Percentiles rank a stretch among this genome's conserved stretches.
Conservation (phyloP, 2,113 vertebrate genomes). For the Pycnonotus jocosus region DNA sequence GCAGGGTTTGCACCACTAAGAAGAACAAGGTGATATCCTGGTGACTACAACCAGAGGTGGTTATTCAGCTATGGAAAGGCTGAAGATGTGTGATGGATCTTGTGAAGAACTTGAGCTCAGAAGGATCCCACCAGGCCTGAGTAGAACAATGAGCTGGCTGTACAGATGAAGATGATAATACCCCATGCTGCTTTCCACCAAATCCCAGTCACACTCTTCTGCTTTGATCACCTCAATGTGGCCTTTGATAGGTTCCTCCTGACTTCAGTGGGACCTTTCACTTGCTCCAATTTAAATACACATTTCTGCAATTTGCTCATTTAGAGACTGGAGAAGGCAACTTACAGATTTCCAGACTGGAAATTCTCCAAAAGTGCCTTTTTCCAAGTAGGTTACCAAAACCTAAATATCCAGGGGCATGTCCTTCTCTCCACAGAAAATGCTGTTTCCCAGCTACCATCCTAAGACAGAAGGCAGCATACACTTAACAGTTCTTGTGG, state of each 20-base stretch:
- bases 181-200: not conserved
- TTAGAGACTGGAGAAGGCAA: not conserved
- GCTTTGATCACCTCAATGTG: not conserved
- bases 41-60: not conserved
- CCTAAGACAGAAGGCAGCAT: not conserved
- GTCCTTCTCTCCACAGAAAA: not conserved
- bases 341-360: not conserved
- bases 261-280: not conserved
- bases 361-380: not conserved
- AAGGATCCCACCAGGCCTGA: not conserved
- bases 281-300: not conserved
- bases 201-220: not conserved
- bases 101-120: not conserved
- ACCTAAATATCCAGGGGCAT: not conserved
- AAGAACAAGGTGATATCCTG: not conserved
- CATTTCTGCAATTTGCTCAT: not conserved
- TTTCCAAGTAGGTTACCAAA: conserved; percentile 17
- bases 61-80: not conserved
- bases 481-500: not conserved
- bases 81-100: not conserved
- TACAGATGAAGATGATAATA: not conserved
- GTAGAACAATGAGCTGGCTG: not conserved
- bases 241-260: not conserved
- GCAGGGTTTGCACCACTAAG: not conserved
- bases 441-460: not conserved